A percentile compares a stretch with the other conserved stretches of the same genome.
Evolutionary conservation across 2,797 vertebrate genomes (phyloP).

Genomic region (Sebastes trivittatus): DNA sequence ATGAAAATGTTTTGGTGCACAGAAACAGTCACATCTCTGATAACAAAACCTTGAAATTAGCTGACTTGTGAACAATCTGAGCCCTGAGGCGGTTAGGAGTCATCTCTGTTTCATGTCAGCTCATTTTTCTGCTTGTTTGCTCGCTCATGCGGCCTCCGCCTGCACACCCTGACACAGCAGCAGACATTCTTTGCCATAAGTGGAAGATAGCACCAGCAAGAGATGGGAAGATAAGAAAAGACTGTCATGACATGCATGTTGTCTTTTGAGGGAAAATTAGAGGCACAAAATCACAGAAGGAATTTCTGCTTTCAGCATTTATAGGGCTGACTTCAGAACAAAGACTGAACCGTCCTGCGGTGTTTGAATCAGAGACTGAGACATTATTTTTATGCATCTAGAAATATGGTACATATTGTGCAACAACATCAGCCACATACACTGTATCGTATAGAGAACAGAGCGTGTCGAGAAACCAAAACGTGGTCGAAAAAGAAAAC

Average conservation of each 20-base stretch:
- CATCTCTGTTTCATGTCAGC: constrained; percentile 16
- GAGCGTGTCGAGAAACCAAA: constrained; percentile 29
- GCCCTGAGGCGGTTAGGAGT: neutral
- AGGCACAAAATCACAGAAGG: constrained; percentile 58
- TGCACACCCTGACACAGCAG: constrained; percentile 70
- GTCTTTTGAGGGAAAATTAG: constrained; percentile 64
- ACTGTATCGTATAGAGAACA: constrained; percentile 4
- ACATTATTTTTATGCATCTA: neutral
- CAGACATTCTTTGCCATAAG: constrained; percentile 70
- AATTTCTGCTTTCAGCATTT: constrained; percentile 53
- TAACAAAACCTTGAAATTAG: neutral
- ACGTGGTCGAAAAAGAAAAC: constrained; percentile 33
- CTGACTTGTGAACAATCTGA: constrained; percentile 7
- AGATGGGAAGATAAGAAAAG: constrained; percentile 75
- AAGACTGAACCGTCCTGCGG: neutral
- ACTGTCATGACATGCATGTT: constrained; percentile 78
- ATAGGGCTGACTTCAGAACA: constrained; percentile 6
- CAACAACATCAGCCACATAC: neutral
- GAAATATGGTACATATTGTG: neutral
- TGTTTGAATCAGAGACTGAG: neutral
- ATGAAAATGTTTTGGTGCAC: neutral
- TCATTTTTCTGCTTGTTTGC: constrained; percentile 40
- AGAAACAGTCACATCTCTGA: neutral
- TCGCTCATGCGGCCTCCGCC: constrained; percentile 41
- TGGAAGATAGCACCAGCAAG: constrained; percentile 63